phyloP scores from a whole-genome alignment of 1,140 invertebrate species.

The Bombus superbus region DNA sequence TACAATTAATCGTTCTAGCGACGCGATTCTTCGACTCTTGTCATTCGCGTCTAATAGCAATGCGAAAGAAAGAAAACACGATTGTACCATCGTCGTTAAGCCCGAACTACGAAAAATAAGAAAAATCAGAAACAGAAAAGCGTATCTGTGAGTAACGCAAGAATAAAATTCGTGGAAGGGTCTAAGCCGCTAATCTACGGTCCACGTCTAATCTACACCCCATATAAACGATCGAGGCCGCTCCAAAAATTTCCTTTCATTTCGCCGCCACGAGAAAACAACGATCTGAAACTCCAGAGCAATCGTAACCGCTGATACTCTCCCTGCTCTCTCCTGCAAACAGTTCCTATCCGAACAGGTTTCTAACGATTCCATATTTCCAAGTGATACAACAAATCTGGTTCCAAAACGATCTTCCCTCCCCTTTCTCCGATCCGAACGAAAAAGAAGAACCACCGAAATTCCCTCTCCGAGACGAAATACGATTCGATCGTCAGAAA shows the following conservation, averaged over 20 bases:
- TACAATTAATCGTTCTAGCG: no score
- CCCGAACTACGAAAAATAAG: no score
- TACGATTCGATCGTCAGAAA: constrained; percentile 16
- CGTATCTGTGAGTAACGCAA: background rate
- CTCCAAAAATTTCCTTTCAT: constrained; percentile 41
- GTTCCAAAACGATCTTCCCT: background rate
- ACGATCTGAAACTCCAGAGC: background rate
- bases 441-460: background rate
- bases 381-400: constrained; percentile 50
- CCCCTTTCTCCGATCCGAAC: background rate
- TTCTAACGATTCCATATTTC: constrained; percentile 47
- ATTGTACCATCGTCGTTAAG: background rate
- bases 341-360: constrained; percentile 30
- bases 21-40: no score
- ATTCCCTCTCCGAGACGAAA: background rate
- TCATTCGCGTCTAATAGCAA: no score
- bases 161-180: constrained; percentile 43
- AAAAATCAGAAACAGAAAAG: background rate
- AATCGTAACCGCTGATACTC: constrained; percentile 21
- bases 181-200: constrained; percentile 61
- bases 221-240: constrained; percentile 58
- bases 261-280: constrained; percentile 25
- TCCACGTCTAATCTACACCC: constrained; percentile 68
- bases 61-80: no score
- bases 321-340: constrained; percentile 4